Conservation (phyloP, 1,140 invertebrate genomes). For the Diabrotica virgifera region DNA sequence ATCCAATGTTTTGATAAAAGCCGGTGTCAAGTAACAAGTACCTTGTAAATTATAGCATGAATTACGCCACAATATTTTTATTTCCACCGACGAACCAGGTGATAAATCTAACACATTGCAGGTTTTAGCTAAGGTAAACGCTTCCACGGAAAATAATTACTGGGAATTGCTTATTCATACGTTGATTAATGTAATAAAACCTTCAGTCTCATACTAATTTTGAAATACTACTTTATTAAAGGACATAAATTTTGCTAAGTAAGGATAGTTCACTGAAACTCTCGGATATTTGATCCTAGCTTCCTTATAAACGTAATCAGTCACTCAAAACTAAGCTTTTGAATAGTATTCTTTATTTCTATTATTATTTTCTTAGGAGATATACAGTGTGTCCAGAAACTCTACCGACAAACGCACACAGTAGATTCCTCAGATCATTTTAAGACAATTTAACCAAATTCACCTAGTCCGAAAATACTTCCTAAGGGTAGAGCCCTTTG, state of each 20-base stretch:
- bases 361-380: too few species aligned
- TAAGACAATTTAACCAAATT: too few species aligned
- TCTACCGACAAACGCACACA: too few species aligned
- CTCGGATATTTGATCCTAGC: too few species aligned
- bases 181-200: conserved; percentile 1
- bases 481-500: too few species aligned
- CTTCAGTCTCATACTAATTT: not conserved
- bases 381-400: too few species aligned
- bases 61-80: conserved; percentile 3
- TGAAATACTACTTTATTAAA: not conserved
- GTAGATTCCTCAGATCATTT: too few species aligned
- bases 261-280: too few species aligned
- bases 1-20: conserved; percentile 1
- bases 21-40: not conserved
- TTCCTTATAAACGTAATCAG: too few species aligned
- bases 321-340: too few species aligned
- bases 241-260: not conserved
- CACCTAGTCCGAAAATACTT: too few species aligned
- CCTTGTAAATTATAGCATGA: not conserved
- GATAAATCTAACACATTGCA: conserved; percentile 1
- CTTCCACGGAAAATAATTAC: conserved; percentile 1
- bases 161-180: conserved; percentile 2
- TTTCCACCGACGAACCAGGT: not conserved
- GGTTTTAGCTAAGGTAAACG: not conserved
- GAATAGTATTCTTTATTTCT: too few species aligned